Base-by-base conservation (phyloP, 2,888 invertebrate genomes). In the Achlya flavicornis region DNA sequence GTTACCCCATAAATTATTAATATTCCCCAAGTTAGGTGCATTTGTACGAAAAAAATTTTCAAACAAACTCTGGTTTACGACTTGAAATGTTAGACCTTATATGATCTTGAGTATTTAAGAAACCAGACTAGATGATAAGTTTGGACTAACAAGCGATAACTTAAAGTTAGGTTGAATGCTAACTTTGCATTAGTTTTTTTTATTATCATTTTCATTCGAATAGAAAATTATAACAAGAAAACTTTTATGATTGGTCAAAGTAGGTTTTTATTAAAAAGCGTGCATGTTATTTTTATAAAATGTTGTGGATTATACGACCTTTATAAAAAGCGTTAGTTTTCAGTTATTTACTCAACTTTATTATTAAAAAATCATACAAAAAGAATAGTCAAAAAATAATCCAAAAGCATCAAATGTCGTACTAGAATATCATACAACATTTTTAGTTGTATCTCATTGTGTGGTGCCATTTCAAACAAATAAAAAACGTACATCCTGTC, bases 1-100 rank as follows among this genome's bases (percentile, higher is more conserved):
- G 80, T 86, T 88, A 64, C 19, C 64, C 77, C 73, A 84, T 87
- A 87, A 88, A 86, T 88, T 84, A 84, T 85, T 82, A 81, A 84
- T 79, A 81, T 79, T 77, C n/a, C 53, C 19, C 74, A 64, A 61
- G 71, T 63, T 61, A 63, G 73, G 69, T 77, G 75, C 70, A 71
- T 63, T 71, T 64, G 62, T 64, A 35, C 35, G 63, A 67, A 62
- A 67, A 69, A 66, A 64, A 61, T 67, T 33, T 60, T 60, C 10
- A 26, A 19, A 19, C 19, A 33, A 35, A 19, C 58, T 16, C 35
- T 7, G 38, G 38, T 43, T 60, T 16, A 58, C 11, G 43, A 60
- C 26, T 38, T 59, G 3, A 19, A 53, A 53, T 14, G 14, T 14
- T 48, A 48, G 16, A 14, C 48, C 48, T 35, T 53, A 19, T 19